These are phyloP conservation scores for Lycophotia porphyrea DNA, from an alignment of 2,888 invertebrate genomes.

Conservation along the genomic window DNA sequence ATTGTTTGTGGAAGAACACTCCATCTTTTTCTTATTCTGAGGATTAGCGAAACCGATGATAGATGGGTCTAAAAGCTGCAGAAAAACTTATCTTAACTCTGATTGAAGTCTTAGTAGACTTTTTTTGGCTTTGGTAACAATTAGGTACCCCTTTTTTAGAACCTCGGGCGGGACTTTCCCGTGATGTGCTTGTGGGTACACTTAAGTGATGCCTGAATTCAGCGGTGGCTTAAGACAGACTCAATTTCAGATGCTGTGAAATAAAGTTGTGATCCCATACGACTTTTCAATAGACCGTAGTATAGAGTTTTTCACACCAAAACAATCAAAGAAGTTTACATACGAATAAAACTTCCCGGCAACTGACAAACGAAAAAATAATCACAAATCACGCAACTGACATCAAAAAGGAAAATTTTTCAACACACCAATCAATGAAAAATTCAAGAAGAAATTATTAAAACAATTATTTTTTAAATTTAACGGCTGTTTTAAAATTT, in stretches of 20 bases:
- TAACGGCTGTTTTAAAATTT: conserved; percentile 24
- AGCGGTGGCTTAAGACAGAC: not conserved
- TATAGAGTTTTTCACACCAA: not conserved
- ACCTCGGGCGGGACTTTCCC: not conserved
- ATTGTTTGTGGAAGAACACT: not conserved
- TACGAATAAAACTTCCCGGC: conserved; percentile 23
- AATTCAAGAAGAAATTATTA: conserved; percentile 17
- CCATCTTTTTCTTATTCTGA: not conserved
- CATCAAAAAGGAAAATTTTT: conserved; percentile 33
- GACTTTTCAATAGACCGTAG: not conserved
- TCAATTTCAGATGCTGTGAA: not conserved
- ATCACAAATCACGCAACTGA: conserved; percentile 4
- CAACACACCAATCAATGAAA: conserved; percentile 18
- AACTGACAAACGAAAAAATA: conserved; percentile 29
- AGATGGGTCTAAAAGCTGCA: not conserved
- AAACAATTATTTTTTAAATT: conserved; percentile 29
- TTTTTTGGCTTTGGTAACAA: not conserved
- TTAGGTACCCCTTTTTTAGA: not conserved
- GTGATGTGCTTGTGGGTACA: not conserved
- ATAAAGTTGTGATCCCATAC: not conserved
- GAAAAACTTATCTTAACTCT: not conserved
- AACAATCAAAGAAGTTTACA: conserved; percentile 17
- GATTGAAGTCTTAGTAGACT: not conserved
- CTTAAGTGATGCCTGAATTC: not conserved
- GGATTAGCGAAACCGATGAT: not conserved